Percentiles rank a stretch among this genome's conserved stretches.
These are phyloP conservation scores for Thymelicus sylvestris DNA, from an alignment of 2,888 invertebrate species.

Conservation along the genomic window DNA sequence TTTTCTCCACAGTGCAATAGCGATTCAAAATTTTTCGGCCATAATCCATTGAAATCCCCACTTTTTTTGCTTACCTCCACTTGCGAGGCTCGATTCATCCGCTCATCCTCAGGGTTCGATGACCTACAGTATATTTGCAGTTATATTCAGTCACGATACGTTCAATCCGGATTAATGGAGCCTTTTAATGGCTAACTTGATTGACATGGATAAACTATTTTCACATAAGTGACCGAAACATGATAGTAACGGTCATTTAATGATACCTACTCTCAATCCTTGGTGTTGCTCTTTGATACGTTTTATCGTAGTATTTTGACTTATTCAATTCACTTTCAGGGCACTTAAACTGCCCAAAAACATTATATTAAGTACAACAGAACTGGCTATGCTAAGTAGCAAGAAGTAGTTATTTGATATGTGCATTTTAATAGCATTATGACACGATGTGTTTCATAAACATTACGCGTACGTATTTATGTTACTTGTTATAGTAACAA, in stretches of 20 bases:
- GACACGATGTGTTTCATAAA: neutral
- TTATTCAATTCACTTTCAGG: no score
- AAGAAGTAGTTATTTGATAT: neutral
- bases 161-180: slow-evolving; percentile 2
- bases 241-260: neutral
- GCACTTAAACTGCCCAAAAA: no score
- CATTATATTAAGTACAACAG: no score
- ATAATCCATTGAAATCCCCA: neutral
- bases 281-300: neutral
- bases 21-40: slow-evolving; percentile 3
- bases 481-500: neutral
- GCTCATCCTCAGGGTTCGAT: neutral
- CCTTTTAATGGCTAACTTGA: neutral
- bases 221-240: neutral
- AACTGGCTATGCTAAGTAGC: neutral
- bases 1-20: slow-evolving; percentile 2
- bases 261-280: neutral
- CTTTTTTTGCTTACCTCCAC: neutral
- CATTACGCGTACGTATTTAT: neutral
- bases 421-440: slow-evolving; percentile 4
- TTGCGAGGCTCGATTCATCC: neutral
- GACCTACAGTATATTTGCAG: neutral
- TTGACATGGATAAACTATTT: slow-evolving; percentile 8
- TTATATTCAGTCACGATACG: neutral
- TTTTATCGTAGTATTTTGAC: no score